Percentiles rank a stretch among this genome's conserved stretches.
phyloP scores from a whole-genome alignment of 2,797 vertebrate species.

The Enoplosus armatus region DNA sequence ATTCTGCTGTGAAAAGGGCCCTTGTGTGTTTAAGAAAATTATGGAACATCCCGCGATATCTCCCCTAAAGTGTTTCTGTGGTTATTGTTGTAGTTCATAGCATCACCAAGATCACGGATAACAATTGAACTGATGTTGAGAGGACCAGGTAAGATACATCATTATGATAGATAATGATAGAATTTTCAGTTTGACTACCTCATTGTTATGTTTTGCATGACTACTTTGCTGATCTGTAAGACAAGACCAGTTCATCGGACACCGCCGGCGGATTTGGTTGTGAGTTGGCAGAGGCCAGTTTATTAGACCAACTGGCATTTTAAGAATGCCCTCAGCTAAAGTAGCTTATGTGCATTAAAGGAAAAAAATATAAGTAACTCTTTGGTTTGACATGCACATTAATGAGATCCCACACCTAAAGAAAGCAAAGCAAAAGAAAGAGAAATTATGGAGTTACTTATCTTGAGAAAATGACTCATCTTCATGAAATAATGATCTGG shows the following conservation, averaged over 20 bases:
- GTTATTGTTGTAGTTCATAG: neutral
- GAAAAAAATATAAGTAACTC: conserved; percentile 73
- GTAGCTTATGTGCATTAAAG: conserved; percentile 70
- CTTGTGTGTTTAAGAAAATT: conserved; percentile 7
- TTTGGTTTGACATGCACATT: conserved; percentile 86
- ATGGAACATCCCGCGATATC: conserved; percentile 21
- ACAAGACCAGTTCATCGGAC: conserved; percentile 29
- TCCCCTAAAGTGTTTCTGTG: conserved; percentile 10
- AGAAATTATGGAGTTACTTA: conserved; percentile 28
- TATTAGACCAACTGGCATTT: conserved; percentile 44
- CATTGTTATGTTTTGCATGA: neutral
- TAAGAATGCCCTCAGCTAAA: conserved; percentile 45
- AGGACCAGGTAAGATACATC: neutral
- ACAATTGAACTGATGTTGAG: conserved; percentile 4
- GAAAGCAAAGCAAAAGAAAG: conserved; percentile 8
- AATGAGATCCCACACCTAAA: conserved; percentile 62
- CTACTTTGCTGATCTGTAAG: conserved; percentile 22
- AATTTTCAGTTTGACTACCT: conserved; percentile 10
- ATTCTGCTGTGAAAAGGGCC: conserved; percentile 43
- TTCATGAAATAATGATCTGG: conserved; percentile 58
- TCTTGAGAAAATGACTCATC: conserved; percentile 44
- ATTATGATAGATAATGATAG: conserved; percentile 14
- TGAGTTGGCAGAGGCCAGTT: conserved; percentile 38
- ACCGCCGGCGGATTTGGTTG: conserved; percentile 45
- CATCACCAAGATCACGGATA: conserved; percentile 5